Evolutionary conservation across 2,888 invertebrate species (phyloP).

Genomic region (Thymelicus sylvestris): DNA sequence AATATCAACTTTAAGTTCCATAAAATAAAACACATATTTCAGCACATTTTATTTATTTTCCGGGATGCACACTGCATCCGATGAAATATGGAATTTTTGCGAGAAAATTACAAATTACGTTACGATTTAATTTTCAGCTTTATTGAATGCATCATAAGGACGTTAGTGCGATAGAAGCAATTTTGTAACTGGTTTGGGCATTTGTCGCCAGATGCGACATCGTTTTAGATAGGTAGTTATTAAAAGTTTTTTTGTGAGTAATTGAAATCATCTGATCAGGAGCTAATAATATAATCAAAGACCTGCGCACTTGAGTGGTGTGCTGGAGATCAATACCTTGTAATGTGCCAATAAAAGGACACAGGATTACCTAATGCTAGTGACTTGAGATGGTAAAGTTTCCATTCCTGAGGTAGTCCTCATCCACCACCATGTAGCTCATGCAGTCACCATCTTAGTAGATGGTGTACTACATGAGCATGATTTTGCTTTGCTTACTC

Average conservation of each 20-base stretch:
- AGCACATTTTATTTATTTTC: not conserved
- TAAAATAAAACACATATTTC: conserved; percentile 11
- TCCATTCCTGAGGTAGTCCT: too few species aligned
- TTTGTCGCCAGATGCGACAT: not conserved
- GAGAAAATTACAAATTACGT: conserved; percentile 51
- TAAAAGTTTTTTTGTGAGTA: not conserved
- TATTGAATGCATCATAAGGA: not conserved
- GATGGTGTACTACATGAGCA: too few species aligned
- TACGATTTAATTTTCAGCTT: conserved; percentile 12
- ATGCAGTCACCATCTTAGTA: too few species aligned
- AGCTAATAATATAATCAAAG: not conserved
- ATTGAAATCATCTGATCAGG: not conserved
- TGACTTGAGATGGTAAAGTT: too few species aligned
- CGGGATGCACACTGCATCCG: conserved; percentile 51
- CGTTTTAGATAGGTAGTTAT: not conserved
- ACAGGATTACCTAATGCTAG: too few species aligned
- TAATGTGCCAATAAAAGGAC: too few species aligned
- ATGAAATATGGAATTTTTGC: conserved; percentile 68
- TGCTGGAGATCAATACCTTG: too few species aligned
- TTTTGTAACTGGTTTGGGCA: not conserved
- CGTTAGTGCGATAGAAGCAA: not conserved
- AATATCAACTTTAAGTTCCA: not conserved
- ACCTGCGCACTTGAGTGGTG: too few species aligned
- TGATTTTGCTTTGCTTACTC: too few species aligned
- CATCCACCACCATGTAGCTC: too few species aligned